Evolutionary conservation across 2,888 invertebrate genomes (phyloP), one percentile per base, ranked within the genome.

Genomic region (Erebia aethiops): DNA sequence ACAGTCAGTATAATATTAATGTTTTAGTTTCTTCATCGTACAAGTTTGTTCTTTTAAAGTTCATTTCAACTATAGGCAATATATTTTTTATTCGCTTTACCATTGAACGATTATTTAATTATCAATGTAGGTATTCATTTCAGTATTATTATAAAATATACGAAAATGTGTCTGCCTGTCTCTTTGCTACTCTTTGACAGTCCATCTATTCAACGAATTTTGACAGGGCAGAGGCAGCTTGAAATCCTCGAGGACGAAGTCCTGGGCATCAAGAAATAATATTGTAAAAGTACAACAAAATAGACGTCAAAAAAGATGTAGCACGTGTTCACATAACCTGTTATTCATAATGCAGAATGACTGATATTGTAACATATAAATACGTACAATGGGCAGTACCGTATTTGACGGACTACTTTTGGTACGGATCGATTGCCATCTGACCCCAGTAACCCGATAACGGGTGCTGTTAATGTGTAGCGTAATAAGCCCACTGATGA

Each of bases 361-460:
- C 46, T 62, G 21, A 49, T 49, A 62, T 49, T 62, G 61, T 62
- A 18, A 21, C 13, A 49, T 14, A 41, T 41, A 21, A 60, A 60
- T 41, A 62, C 21, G 46, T 21, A 49, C 49, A 62, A 62, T 62
- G 61, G 49, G 61, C 61, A 46, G 61, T 18, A 49, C 61, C 46
- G 61, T 62, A 49, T 49, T 62, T 62, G 61, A 62, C 61, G 49
- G 61, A 18, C 61, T 49, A 62, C 43, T 62, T 62, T 60, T 16
- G 43, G 60, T 60, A 43, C 46, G 61, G 18, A 62, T 62, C 61
- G 61, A 62, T 62, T 14, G 46, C 61, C 16, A 62, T 46, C 61
- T 46, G 61, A 62, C 61, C 61, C 43, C 46, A 10, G 61, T 62
- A 62, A 62, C 61, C 46, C 46, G 61, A 62, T 62, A 62, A 62